phyloP scores from a whole-genome alignment of 2,113 vertebrate species.

The Pipra filicauda region DNA sequence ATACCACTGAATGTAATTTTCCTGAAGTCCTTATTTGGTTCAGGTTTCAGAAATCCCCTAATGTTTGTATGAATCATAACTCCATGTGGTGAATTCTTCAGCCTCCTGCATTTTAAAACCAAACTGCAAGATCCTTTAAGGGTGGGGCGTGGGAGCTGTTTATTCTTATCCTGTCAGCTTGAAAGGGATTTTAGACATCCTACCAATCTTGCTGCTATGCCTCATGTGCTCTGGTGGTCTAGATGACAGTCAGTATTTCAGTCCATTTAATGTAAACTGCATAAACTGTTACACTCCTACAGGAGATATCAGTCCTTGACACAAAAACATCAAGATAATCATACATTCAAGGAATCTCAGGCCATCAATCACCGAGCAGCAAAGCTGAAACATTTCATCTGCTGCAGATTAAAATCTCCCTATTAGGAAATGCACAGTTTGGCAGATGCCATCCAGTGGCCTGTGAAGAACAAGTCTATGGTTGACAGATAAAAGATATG shows the following conservation, averaged over 20 bases:
- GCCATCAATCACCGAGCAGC: background rate
- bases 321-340: background rate
- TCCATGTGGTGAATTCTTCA: background rate
- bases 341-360: background rate
- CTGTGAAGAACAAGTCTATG: background rate
- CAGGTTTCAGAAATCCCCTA: background rate
- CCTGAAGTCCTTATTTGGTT: background rate
- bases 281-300: background rate
- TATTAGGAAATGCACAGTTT: background rate
- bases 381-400: background rate
- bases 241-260: constrained; percentile 1
- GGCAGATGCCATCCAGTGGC: background rate
- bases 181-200: constrained; percentile 8
- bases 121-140: background rate
- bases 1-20: background rate
- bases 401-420: constrained; percentile 17
- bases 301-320: background rate
- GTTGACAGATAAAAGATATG: background rate
- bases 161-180: background rate
- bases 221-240: constrained; percentile 14
- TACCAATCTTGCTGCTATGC: constrained; percentile 3
- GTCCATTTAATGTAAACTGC: constrained; percentile 1
- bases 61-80: background rate
- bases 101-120: background rate
- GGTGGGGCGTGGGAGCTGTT: background rate